A percentile compares a stretch with the other conserved stretches of the same genome.
Conservation (phyloP, 2,113 vertebrate genomes). For the Connochaetes taurinus region DNA sequence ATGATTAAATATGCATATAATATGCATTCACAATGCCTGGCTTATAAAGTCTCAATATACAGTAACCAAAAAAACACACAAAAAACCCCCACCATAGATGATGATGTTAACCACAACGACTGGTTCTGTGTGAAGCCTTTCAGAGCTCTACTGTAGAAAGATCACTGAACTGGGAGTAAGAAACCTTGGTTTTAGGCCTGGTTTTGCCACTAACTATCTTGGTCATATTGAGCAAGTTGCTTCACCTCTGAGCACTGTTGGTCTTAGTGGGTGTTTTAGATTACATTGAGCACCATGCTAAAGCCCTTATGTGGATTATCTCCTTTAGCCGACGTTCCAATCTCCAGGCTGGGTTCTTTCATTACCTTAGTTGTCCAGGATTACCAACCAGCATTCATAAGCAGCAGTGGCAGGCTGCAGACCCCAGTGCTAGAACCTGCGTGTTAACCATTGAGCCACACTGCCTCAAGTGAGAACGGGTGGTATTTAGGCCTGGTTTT, state of each 20-base stretch:
- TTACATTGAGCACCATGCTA: neutral
- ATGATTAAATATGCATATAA: neutral
- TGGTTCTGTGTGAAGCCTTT: neutral
- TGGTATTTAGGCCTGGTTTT: neutral
- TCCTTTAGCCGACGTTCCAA: neutral
- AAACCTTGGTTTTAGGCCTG: neutral
- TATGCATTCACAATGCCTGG: neutral
- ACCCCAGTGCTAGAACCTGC: neutral
- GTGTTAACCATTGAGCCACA: neutral
- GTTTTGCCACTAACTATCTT: neutral
- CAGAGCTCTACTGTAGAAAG: neutral
- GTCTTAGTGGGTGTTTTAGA: neutral
- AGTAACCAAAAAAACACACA: neutral
- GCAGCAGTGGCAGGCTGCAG: neutral
- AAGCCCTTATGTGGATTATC: neutral
- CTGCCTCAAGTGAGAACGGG: too few species aligned
- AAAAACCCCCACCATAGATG: neutral
- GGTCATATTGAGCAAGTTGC: neutral
- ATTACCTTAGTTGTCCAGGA: neutral
- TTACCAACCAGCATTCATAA: too few species aligned
- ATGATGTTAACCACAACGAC: neutral
- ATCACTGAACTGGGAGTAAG: neutral
- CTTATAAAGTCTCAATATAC: neutral
- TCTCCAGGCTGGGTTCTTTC: neutral
- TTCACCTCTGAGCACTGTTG: neutral